Evolutionary conservation across 37 sponge, comb jelly and placozoan species (phyloP).

Genomic region (Oopsacas minuta): DNA sequence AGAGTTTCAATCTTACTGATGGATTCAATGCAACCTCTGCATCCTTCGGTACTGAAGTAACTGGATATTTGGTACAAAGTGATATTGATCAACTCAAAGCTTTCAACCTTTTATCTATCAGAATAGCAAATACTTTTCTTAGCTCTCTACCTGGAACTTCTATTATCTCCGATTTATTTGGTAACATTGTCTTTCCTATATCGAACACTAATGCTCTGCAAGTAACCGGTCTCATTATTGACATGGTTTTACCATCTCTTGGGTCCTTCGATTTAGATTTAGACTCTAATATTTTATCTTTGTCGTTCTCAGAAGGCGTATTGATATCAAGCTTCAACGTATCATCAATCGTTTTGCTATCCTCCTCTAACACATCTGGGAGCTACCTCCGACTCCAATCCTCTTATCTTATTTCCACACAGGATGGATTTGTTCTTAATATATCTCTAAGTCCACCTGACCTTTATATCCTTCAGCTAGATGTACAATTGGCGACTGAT

Average conservation of each 20-base stretch:
- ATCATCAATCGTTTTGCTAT: constrained; percentile 21
- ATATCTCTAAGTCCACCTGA: background rate
- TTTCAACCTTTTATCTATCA: background rate
- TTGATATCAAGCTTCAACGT: background rate
- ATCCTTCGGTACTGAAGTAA: background rate
- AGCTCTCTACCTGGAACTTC: background rate
- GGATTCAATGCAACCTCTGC: background rate
- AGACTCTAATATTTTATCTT: constrained; percentile 26
- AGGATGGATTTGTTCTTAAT: background rate
- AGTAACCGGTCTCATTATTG: constrained; percentile 28
- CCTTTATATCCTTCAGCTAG: background rate
- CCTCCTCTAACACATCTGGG: constrained; percentile 16
- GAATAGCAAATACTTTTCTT: constrained; percentile 2
- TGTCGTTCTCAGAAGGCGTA: constrained; percentile 72
- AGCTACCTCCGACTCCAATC: background rate
- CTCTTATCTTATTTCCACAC: background rate
- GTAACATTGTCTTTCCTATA: constrained; percentile 37
- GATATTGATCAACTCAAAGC: constrained; percentile 20
- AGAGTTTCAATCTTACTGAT: background rate
- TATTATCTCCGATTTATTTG: constrained; percentile 22
- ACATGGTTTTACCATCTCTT: constrained; percentile 39
- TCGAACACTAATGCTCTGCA: constrained; percentile 24
- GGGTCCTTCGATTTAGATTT: constrained; percentile 43
- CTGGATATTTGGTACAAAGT: background rate
- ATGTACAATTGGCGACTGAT: constrained; percentile 35